These are phyloP conservation scores for Zenarchopterus dispar DNA, from an alignment of 2,797 vertebrate species.

Conservation along the genomic window DNA sequence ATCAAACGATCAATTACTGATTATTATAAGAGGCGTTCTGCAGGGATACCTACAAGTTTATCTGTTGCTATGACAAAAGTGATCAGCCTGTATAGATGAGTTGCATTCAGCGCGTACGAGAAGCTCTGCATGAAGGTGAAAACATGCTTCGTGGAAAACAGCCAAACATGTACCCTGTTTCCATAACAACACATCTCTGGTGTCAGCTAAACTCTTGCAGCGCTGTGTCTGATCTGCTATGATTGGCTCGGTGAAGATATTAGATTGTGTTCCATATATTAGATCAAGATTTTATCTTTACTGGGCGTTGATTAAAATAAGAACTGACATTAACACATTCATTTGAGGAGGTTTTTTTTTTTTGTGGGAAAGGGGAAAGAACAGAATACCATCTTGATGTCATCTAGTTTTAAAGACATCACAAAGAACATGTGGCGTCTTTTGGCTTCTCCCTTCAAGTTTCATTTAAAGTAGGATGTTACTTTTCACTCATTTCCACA, in stretches of 20 bases:
- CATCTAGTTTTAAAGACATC: no score
- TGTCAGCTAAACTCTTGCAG: slow-evolving; percentile 25
- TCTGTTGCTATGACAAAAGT: not conserved
- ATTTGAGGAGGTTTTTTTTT: no score
- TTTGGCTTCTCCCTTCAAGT: no score
- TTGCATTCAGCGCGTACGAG: slow-evolving; percentile 5
- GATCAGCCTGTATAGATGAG: not conserved
- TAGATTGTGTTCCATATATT: not conserved
- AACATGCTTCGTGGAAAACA: not conserved
- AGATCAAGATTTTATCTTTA: not conserved
- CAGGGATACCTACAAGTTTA: not conserved
- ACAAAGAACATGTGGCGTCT: no score
- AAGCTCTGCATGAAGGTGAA: not conserved
- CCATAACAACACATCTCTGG: slow-evolving; percentile 45
- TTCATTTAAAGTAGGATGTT: no score
- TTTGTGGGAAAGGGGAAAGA: no score
- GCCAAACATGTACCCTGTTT: slow-evolving; percentile 38
- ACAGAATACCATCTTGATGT: no score
- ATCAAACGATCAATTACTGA: not conserved
- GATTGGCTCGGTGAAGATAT: slow-evolving; percentile 14
- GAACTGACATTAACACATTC: no score
- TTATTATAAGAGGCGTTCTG: not conserved
- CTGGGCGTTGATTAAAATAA: not conserved
- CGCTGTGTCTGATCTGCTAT: slow-evolving; percentile 16
- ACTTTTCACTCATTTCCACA: no score